Conservation (phyloP, 2,113 vertebrate species). For the Tachycineta bicolor region DNA sequence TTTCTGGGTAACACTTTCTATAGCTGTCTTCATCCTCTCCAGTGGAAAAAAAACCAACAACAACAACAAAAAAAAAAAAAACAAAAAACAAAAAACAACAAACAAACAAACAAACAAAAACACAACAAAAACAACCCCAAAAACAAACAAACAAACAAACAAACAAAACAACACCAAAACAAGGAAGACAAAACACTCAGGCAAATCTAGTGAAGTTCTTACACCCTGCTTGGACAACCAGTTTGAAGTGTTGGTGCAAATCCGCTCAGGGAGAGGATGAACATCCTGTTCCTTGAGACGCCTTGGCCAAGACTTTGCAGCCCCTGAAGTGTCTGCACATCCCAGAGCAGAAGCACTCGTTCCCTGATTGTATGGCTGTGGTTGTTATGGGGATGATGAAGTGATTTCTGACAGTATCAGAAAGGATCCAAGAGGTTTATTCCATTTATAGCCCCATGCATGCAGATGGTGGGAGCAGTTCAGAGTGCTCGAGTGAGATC, state of each 20-base stretch:
- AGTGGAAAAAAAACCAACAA: too few species aligned
- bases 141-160: too few species aligned
- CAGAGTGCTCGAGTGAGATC: not conserved
- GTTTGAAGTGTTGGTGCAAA: not conserved
- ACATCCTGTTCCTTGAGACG: not conserved
- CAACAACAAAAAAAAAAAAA: too few species aligned
- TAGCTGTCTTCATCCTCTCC: not conserved
- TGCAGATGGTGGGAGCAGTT: not conserved
- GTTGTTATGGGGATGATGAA: constrained; percentile 10
- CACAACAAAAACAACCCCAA: too few species aligned
- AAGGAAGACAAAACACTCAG: not conserved
- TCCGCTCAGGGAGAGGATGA: not conserved
- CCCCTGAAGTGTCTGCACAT: not conserved
- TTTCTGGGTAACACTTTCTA: not conserved
- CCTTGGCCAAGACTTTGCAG: not conserved
- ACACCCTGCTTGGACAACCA: not conserved
- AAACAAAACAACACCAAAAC: too few species aligned
- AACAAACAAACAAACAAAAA: too few species aligned
- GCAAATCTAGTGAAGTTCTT: not conserved
- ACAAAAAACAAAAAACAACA: too few species aligned
- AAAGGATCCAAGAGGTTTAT: not conserved
- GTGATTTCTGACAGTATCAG: not conserved
- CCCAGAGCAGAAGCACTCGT: not conserved
- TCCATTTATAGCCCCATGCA: not conserved
- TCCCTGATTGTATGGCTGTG: not conserved